phyloP scores from a whole-genome alignment of 2,113 vertebrate genomes.

The Phoenicopterus ruber region DNA sequence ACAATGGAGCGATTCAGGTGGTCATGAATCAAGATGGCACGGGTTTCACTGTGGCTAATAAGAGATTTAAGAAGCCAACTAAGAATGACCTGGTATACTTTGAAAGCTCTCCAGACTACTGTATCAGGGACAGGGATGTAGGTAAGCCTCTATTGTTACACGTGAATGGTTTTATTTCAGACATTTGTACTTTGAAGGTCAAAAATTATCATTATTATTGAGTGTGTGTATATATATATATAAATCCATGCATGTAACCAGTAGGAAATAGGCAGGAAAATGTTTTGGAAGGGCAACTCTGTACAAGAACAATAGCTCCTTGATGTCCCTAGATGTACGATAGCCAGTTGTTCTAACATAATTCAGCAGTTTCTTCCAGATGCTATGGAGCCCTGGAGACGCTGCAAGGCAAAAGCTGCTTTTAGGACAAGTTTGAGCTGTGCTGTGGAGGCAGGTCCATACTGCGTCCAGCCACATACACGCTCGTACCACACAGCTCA shows the following conservation, averaged over 20 bases:
- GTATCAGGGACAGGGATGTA: slow-evolving; percentile 87
- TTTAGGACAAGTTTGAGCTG: not conserved
- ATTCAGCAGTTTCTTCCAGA: not conserved
- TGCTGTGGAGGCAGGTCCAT: not conserved
- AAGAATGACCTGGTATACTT: slow-evolving; percentile 95
- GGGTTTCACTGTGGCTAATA: slow-evolving; percentile 86
- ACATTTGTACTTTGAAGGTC: not conserved
- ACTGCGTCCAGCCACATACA: not conserved
- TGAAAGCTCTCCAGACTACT: slow-evolving; percentile 96
- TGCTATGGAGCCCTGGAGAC: not conserved
- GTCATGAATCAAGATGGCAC: slow-evolving; percentile 96
- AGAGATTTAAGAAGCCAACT: slow-evolving; percentile 86
- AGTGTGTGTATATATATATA: not conserved
- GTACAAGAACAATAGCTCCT: not conserved
- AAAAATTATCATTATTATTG: not conserved
- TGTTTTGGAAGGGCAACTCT: not conserved
- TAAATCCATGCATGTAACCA: not conserved
- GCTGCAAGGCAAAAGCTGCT: not conserved
- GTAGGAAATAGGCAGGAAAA: not conserved
- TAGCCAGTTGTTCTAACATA: not conserved
- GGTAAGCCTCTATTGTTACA: slow-evolving; percentile 71
- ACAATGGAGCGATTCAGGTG: slow-evolving; percentile 90
- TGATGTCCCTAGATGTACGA: accelerated
- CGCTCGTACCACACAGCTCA: not conserved
- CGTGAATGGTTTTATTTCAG: not conserved